Percentiles rank a stretch among this genome's conserved stretches.
These are phyloP conservation scores for Luehdorfia chinensis DNA, from an alignment of 1,140 invertebrate genomes.

Conservation along the genomic window DNA sequence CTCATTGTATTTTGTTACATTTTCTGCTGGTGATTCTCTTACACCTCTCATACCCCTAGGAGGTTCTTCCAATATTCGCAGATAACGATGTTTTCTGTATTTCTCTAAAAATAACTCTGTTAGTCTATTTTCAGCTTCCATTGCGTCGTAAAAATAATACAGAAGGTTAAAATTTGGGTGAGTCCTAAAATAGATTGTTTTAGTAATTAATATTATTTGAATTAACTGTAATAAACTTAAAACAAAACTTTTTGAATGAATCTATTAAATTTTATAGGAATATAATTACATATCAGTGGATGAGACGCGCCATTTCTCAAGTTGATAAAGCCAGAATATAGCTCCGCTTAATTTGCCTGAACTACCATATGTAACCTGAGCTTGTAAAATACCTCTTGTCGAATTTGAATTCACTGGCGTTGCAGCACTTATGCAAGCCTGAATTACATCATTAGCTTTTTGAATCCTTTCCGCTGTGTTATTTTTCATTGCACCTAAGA, in stretches of 20 bases:
- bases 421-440: conserved; percentile 89
- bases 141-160: conserved; percentile 92
- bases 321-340: conserved; percentile 89
- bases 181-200: conserved; percentile 78
- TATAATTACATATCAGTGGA: conserved; percentile 82
- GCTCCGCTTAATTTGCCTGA: conserved; percentile 91
- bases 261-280: neutral
- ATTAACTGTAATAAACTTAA: too few relatives aligned
- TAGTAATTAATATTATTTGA: too few relatives aligned
- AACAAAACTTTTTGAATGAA: too few relatives aligned
- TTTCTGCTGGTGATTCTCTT: conserved; percentile 80
- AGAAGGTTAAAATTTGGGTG: conserved; percentile 94
- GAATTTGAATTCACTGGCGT: conserved; percentile 92
- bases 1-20: conserved; percentile 79
- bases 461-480: conserved; percentile 83
- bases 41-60: conserved; percentile 71
- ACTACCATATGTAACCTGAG: conserved; percentile 90
- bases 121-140: conserved; percentile 81
- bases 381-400: conserved; percentile 89
- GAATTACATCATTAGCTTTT: conserved; percentile 85
- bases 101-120: conserved; percentile 80
- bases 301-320: conserved; percentile 93
- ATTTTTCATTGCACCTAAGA: conserved; percentile 80
- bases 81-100: conserved; percentile 87
- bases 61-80: conserved; percentile 81